Evolutionary conservation across 1,140 invertebrate species (phyloP), one percentile per base, ranked within the genome.

Genomic region (Orius laevigatus): DNA sequence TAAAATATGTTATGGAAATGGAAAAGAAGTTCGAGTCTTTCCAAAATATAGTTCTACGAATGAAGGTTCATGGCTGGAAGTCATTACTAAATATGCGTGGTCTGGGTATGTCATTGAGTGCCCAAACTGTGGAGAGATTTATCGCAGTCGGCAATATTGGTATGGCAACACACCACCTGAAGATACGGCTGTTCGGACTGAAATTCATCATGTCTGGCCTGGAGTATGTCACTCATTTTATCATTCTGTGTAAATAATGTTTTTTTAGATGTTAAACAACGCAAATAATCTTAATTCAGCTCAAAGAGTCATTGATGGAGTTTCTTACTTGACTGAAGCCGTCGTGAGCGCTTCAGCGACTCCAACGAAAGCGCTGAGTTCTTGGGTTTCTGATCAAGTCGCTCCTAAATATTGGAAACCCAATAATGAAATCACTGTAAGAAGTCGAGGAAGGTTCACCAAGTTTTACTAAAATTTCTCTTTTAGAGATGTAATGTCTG

Each of bases 331-430:
- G 16, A 74, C 76, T 0, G 80, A 81, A 56, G 76, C 75, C 15
- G 73, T 87, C 6, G 65, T 70, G 2, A 79, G 65, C 57, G 73
- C 81, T 6, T 73, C 79, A 8, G 67, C 79, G 2, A 76, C 78
- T 50, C 83, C 83, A 10, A 75, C 81, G 1, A 80, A 74, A 59
- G 67, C 69, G 0, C 15, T 87, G 0, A 71, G 71, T 5, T 73
- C 78, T 49, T 85, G 80, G 79, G 70, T 84, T 2, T 75, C 83
- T 1, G 83, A 87, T 65, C 73, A 81, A 58, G 74, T 81, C 48
- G 81, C 80, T 11, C 85, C 85, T 1, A 72, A 72, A 15, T 88
- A 88, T 64, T 88, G 84, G 85, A 70, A 75, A 36, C 78, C 81
- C 6, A 88, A 89, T 62, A 66, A 74, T 52, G 75, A 84, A 59